phyloP scores from a whole-genome alignment of 1,140 invertebrate species.

The Vollenhovia emeryi region DNA sequence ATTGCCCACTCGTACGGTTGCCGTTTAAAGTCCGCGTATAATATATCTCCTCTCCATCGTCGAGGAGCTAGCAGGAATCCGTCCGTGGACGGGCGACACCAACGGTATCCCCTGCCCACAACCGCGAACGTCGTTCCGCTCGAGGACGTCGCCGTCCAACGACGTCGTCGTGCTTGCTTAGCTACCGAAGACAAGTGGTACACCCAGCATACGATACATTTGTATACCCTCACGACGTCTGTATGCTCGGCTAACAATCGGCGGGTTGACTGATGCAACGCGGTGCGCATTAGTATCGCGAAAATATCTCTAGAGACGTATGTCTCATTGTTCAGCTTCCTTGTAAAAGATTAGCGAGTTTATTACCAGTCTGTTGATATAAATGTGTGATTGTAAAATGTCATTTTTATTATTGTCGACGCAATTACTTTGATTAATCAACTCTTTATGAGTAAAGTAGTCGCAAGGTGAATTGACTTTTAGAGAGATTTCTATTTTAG shows the following conservation, averaged over 20 bases:
- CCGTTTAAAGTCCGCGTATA: constrained; percentile 39
- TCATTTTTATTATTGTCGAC: not conserved
- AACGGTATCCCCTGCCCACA: constrained; percentile 44
- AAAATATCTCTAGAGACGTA: not conserved
- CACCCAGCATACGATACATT: not conserved
- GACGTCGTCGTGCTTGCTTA: constrained; percentile 7
- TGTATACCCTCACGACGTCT: not conserved
- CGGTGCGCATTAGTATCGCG: not conserved
- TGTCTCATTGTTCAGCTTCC: not conserved
- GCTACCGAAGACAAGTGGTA: constrained; percentile 13
- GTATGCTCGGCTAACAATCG: not conserved
- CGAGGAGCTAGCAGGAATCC: constrained; percentile 32
- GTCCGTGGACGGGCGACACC: constrained; percentile 39
- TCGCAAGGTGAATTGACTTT: no score
- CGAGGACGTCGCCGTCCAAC: constrained; percentile 7
- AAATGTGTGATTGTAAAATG: not conserved
- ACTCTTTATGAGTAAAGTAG: not conserved
- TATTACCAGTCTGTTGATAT: not conserved
- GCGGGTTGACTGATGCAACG: not conserved
- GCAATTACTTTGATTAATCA: not conserved
- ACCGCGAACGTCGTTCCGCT: constrained; percentile 25
- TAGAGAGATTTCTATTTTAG: no score
- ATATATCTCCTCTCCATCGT: constrained; percentile 38
- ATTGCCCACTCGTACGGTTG: constrained; percentile 18
- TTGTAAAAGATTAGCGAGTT: not conserved